phyloP scores from a whole-genome alignment of 2,888 invertebrate genomes.

The Muscina levida region DNA sequence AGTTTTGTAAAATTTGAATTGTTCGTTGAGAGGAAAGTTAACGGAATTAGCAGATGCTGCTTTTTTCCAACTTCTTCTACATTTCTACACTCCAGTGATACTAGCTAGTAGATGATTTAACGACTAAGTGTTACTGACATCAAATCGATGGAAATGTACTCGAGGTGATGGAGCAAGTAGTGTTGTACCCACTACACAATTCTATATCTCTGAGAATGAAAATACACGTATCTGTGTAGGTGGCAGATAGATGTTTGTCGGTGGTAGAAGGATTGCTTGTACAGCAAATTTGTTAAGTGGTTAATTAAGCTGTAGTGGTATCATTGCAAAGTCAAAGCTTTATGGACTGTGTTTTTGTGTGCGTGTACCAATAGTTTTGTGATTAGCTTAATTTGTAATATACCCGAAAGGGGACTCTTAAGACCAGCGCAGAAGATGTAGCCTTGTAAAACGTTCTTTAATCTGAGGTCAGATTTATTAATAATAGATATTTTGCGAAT shows the following conservation, averaged over 20 bases:
- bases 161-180: slow-evolving; percentile 1
- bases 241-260: not conserved
- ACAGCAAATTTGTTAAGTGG: slow-evolving; percentile 44
- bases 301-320: slow-evolving; percentile 31
- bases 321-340: slow-evolving; percentile 48
- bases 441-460: too few relatives aligned
- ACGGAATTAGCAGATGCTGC: slow-evolving; percentile 37
- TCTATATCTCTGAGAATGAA: not conserved
- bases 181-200: not conserved
- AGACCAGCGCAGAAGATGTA: too few relatives aligned
- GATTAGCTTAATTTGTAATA: too few relatives aligned
- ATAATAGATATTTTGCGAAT: too few relatives aligned
- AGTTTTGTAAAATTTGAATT: slow-evolving; percentile 31
- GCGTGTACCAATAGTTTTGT: too few relatives aligned
- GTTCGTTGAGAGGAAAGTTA: slow-evolving; percentile 35
- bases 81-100: slow-evolving; percentile 1
- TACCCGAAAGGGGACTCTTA: too few relatives aligned
- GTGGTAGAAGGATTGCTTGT: slow-evolving; percentile 40
- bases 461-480: too few relatives aligned
- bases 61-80: slow-evolving; percentile 18
- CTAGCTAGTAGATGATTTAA: slow-evolving; percentile 10
- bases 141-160: not conserved
- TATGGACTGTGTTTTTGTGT: not conserved
- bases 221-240: not conserved
- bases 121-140: slow-evolving; percentile 33